phyloP scores from a whole-genome alignment of 2,113 vertebrate genomes.

The Chionis minor region DNA sequence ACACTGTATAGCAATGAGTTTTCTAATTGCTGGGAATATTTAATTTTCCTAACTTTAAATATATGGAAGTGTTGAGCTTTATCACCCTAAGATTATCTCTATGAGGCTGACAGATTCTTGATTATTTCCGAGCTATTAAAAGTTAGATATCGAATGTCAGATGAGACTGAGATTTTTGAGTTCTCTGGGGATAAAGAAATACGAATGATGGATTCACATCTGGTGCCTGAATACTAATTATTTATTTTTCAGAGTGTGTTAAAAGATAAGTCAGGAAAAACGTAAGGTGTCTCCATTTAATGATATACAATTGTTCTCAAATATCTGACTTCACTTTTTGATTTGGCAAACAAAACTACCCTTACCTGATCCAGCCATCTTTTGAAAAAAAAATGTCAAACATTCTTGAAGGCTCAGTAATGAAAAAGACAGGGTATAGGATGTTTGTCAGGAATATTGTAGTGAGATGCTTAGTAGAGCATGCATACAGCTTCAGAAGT shows the following conservation, averaged over 20 bases:
- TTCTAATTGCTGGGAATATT: background rate
- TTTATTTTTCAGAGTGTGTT: background rate
- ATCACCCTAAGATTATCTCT: background rate
- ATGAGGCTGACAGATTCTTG: background rate
- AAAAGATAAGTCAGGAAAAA: background rate
- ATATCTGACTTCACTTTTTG: background rate
- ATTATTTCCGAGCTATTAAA: background rate
- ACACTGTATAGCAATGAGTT: background rate
- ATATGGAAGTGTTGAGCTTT: background rate
- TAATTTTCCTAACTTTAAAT: background rate
- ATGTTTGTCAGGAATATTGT: constrained; percentile 7
- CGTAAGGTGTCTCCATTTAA: background rate
- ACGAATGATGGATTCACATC: background rate
- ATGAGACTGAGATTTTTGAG: background rate
- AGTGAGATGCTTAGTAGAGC: constrained; percentile 26
- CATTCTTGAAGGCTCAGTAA: background rate
- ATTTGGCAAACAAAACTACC: background rate
- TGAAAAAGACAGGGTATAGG: background rate
- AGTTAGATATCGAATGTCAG: background rate
- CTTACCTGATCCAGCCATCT: background rate
- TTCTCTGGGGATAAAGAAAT: background rate
- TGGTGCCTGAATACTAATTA: background rate
- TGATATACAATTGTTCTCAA: background rate
- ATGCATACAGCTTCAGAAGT: background rate
- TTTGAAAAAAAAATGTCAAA: background rate